Base-by-base conservation (phyloP, 53 echinoderm and acorn worm genomes). In the Mesocentrotus franciscanus region DNA sequence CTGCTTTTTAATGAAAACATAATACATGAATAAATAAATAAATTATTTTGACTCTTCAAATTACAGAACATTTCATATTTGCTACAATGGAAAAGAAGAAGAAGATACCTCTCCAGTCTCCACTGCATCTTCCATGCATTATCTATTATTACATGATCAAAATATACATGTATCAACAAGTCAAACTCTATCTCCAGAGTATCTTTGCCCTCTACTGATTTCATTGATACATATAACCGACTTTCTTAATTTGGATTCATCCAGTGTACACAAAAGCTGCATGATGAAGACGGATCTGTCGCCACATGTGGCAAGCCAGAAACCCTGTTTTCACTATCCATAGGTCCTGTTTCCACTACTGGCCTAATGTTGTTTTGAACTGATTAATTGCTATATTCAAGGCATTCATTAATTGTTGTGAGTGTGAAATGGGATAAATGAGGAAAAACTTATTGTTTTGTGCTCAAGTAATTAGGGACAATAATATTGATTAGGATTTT, bases 221-320 rank as follows among this genome's bases (percentile, higher is more conserved):
- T 15, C 14, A 13, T 33, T n/a, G 13, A 13, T 42, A 81, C 81
- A 81, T 81, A 18, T 81, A 81, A 39, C 22, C 81, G 81, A 81
- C 81, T 81, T 81, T 81, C 81, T 39, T 81, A 36, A 81, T 81
- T 35, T 81, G 18, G 81, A 36, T 36, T 81, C 81, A 81, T 81
- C 36, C 18, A 36, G 42, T 42, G 42, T 81, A 42, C 81, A 42
- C 79, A 36, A 0, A 79, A 36, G 79, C 79, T 36, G 39, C 42
- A 39, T 36, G 81, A 81, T 81, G 81, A 81, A 18, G 22, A 81
- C 20, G 81, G 33, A 81, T 81, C 81, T 81, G 81, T 81, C 81
- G 36, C 81, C 81, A 81, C 42, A 81, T 81, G 81, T 18, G 81
- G 18, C 81, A 36, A 81, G 81, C 20, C 17, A 79, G 32, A 7